A percentile compares a stretch with the other conserved stretches of the same genome.
These are phyloP conservation scores for Chironomus striatipennis DNA, from an alignment of 1,140 invertebrate genomes.

Conservation along the genomic window DNA sequence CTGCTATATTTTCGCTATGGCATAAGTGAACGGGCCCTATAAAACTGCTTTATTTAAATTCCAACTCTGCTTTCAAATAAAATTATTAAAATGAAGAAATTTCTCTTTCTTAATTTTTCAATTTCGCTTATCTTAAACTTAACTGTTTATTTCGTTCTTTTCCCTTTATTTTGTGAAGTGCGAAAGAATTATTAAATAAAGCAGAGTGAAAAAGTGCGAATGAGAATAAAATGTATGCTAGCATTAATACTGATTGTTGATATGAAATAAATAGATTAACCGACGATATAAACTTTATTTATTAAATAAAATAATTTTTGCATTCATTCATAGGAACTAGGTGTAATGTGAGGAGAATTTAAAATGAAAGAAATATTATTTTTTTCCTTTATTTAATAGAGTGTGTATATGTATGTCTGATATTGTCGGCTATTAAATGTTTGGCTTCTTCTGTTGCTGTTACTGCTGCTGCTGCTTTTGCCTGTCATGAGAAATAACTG, in stretches of 20 bases:
- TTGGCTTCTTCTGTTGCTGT: background rate
- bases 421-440: background rate
- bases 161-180: background rate
- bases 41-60: too few species aligned
- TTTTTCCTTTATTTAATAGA: too few species aligned
- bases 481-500: slow-evolving; percentile 9
- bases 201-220: background rate
- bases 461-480: background rate
- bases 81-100: too few species aligned
- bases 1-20: too few species aligned
- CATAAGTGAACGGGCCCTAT: too few species aligned
- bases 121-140: too few species aligned
- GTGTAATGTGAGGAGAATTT: background rate
- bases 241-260: background rate
- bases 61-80: too few species aligned
- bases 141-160: background rate
- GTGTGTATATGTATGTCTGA: too few species aligned
- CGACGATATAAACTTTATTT: background rate
- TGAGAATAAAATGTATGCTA: background rate
- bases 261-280: slow-evolving; percentile 2
- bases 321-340: background rate
- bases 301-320: background rate
- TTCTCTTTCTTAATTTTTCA: too few species aligned
- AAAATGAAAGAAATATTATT: too few species aligned
- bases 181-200: background rate